phyloP scores from a whole-genome alignment of 30 jellyfish, hydroid and myxozoan species.

The Aurelia coerulea region DNA sequence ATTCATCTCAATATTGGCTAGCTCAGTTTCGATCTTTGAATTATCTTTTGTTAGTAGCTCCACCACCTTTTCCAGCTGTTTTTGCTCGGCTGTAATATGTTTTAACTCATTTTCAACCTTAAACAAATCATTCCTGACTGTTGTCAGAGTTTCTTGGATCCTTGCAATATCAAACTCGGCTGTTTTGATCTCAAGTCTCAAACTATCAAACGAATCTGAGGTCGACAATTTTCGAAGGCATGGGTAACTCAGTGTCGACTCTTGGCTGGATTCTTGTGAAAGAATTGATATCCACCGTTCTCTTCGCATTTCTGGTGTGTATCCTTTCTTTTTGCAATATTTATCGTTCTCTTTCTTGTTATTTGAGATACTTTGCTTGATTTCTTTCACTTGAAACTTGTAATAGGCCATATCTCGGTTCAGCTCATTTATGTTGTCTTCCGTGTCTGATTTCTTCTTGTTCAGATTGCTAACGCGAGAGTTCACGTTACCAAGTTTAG shows the following conservation, averaged over 20 bases:
- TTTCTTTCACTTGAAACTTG: constrained; percentile 14
- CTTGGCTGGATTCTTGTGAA: not conserved
- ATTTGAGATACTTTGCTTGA: constrained; percentile 13
- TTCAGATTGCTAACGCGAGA: not conserved
- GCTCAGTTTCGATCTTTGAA: not conserved
- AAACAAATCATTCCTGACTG: constrained; percentile 22
- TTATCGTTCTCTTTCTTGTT: not conserved
- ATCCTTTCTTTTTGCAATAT: not conserved
- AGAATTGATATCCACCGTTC: constrained; percentile 26
- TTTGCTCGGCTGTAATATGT: constrained; percentile 2
- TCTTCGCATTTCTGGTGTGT: not conserved
- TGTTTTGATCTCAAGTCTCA: constrained; percentile 41
- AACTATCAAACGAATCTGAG: constrained; percentile 9
- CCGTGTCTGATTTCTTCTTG: not conserved
- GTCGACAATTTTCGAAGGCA: not conserved
- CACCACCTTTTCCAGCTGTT: constrained; percentile 4
- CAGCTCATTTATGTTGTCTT: constrained; percentile 4
- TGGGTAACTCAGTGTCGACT: constrained; percentile 4
- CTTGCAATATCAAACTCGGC: constrained; percentile 32
- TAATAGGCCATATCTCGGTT: not conserved
- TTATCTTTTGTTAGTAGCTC: constrained; percentile 27
- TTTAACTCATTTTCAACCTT: constrained; percentile 30
- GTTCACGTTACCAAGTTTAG: not conserved
- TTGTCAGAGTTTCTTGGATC: constrained; percentile 19
- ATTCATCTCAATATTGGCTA: constrained; percentile 23